Conservation (phyloP, 2,888 invertebrate species). For the Apodemia duryi region DNA sequence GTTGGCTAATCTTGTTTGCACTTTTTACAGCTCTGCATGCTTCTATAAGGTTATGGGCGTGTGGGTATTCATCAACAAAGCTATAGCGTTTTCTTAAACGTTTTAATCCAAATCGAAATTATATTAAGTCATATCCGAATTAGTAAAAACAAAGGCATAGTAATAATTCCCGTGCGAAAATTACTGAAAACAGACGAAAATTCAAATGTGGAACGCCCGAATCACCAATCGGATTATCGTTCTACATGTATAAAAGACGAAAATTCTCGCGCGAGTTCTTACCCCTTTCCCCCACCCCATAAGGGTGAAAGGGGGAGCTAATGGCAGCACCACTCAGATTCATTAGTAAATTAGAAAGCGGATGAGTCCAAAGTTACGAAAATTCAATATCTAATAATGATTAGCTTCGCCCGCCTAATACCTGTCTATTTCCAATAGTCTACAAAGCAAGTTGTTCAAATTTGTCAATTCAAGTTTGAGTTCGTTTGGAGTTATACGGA, state of each 20-base stretch:
- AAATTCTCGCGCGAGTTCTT: slow-evolving; percentile 67
- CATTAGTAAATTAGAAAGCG: slow-evolving; percentile 80
- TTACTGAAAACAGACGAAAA: slow-evolving; percentile 64
- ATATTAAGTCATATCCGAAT: slow-evolving; percentile 8
- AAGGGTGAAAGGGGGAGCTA: slow-evolving; percentile 47
- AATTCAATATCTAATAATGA: slow-evolving; percentile 80
- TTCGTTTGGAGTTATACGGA: slow-evolving; percentile 48
- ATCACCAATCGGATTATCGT: slow-evolving; percentile 77
- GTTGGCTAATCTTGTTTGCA: too few species aligned
- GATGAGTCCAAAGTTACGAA: slow-evolving; percentile 80
- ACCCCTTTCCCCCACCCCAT: slow-evolving; percentile 56
- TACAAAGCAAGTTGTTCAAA: slow-evolving; percentile 51
- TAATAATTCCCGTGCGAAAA: slow-evolving; percentile 47
- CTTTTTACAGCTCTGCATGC: too few species aligned
- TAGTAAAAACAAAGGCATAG: slow-evolving; percentile 36
- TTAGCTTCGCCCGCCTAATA: slow-evolving; percentile 58
- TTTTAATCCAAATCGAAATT: slow-evolving; percentile 1
- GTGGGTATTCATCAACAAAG: background rate
- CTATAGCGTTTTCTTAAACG: background rate
- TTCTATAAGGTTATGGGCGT: too few species aligned
- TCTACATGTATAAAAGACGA: slow-evolving; percentile 77
- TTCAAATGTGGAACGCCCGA: slow-evolving; percentile 72
- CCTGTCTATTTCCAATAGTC: slow-evolving; percentile 61
- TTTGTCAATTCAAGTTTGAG: slow-evolving; percentile 71
- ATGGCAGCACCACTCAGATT: slow-evolving; percentile 77